Evolutionary conservation across 37 sponge, comb jelly and placozoan genomes (phyloP), one percentile per base, ranked within the genome.

Genomic region (Corticium candelabrum): DNA sequence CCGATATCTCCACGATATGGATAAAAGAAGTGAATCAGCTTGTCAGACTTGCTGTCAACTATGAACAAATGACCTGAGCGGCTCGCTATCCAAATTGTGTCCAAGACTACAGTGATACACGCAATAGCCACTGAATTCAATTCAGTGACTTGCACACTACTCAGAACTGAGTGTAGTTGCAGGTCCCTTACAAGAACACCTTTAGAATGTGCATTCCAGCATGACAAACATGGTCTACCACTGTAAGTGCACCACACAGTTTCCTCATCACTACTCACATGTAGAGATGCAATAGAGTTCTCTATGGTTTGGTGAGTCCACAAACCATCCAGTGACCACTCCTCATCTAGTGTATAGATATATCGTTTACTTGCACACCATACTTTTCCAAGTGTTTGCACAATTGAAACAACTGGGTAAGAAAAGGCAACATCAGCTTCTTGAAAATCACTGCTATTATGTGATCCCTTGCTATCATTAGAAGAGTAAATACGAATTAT

Each of bases 21-120:
- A 50, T 50, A 11, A 50, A 50, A 50, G 15, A 50, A 27, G 21
- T 50, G 21, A 21, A 50, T 50, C 62, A 27, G 11, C 62, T 11
- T 50, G 15, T 21, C 62, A 50, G 62, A 27, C 21, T 50, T 21
- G 15, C 11, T 50, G 21, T 50, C 62, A 50, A 50, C 62, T 2
- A 94, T 77, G 40, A 90, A n/a, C 62, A 94, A 88, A 87, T 86
- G 89, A 2, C 95, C 95, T 68, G 82, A 84, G 38, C 87, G 85
- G 84, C 86, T 84, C 0, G 90, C 95, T 37, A 91, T 79, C 91
- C 91, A 94, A 32, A 94, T 80, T 1, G 85, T 86, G 70, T 94
- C 91, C 40, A 90, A 69, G 36, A 85, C 89, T 2, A 84, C 69
- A 15, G 83, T 70, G 82, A 90, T 82, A 79, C 82, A 82, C 1